Conservation (phyloP, 1,140 invertebrate species). For the Epicauta chinensis region DNA sequence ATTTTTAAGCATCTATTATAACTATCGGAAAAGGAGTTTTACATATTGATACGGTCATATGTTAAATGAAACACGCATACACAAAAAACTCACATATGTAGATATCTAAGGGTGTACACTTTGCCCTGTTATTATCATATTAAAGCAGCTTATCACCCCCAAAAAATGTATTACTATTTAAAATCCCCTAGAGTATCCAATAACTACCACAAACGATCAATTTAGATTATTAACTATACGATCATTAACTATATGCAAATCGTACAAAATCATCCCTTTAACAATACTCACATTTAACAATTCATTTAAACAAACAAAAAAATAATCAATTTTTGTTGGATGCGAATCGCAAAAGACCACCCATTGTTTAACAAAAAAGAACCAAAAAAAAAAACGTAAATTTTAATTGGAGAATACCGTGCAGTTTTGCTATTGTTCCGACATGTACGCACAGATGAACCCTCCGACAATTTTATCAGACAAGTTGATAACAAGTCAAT, state of each 20-base stretch:
- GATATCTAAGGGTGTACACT: conserved; percentile 7
- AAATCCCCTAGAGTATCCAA: too few relatives aligned
- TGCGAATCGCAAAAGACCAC: conserved; percentile 11
- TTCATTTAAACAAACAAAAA: too few relatives aligned
- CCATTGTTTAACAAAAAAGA: conserved; percentile 10
- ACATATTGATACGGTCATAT: background rate
- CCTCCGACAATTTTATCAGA: too few relatives aligned
- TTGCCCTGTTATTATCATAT: conserved; percentile 10
- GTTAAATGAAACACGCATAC: conserved; percentile 4
- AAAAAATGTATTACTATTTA: too few relatives aligned
- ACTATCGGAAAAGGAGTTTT: conserved; percentile 1
- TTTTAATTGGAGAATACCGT: conserved; percentile 13
- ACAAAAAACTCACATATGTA: conserved; percentile 10
- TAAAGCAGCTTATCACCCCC: conserved; percentile 10
- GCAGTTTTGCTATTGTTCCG: conserved; percentile 16
- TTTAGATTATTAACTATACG: background rate
- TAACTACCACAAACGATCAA: background rate
- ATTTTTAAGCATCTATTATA: too few relatives aligned
- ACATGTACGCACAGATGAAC: conserved; percentile 3
- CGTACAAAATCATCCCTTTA: background rate
- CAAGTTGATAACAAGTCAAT: too few relatives aligned
- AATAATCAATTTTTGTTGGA: too few relatives aligned
- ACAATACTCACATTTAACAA: conserved; percentile 6
- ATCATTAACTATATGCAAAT: conserved; percentile 5
- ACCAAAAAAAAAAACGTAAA: too few relatives aligned